Evolutionary conservation across 1,140 invertebrate species (phyloP).

Genomic region (Drosophila saltans): DNA sequence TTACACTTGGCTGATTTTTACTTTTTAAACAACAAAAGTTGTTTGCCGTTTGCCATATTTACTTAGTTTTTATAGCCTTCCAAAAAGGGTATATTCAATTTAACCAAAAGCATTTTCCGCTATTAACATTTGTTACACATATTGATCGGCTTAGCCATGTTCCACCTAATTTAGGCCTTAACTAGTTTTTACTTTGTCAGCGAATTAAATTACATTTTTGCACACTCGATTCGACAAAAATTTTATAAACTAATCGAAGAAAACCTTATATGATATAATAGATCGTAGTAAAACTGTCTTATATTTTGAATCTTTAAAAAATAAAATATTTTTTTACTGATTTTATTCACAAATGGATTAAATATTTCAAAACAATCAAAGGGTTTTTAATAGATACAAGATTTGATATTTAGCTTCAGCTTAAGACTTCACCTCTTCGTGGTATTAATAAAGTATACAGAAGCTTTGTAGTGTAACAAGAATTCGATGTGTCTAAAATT

Average conservation of each 20-base stretch:
- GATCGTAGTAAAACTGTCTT: no score
- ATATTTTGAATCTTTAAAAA: no score
- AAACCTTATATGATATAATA: no score
- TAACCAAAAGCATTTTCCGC: conserved; percentile 30
- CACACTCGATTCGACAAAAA: background rate
- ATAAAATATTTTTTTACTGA: no score
- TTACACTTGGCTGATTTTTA: conserved; percentile 81
- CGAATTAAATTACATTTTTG: background rate
- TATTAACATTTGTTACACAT: conserved; percentile 12
- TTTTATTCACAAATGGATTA: no score
- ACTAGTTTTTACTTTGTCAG: conserved; percentile 1
- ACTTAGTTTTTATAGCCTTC: conserved; percentile 1
- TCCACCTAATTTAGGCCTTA: background rate
- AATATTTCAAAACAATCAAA: no score
- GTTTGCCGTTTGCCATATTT: conserved; percentile 72
- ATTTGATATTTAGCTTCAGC: no score
- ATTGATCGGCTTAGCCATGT: background rate
- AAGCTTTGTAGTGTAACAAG: background rate
- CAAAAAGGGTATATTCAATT: conserved; percentile 11
- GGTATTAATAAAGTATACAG: no score
- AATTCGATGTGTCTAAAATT: background rate
- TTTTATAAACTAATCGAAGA: no score
- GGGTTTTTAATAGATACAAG: no score
- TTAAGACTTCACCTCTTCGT: no score
- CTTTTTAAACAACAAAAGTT: conserved; percentile 78